Base-by-base conservation (phyloP, 2,888 invertebrate species). In the Fragum fragum region DNA sequence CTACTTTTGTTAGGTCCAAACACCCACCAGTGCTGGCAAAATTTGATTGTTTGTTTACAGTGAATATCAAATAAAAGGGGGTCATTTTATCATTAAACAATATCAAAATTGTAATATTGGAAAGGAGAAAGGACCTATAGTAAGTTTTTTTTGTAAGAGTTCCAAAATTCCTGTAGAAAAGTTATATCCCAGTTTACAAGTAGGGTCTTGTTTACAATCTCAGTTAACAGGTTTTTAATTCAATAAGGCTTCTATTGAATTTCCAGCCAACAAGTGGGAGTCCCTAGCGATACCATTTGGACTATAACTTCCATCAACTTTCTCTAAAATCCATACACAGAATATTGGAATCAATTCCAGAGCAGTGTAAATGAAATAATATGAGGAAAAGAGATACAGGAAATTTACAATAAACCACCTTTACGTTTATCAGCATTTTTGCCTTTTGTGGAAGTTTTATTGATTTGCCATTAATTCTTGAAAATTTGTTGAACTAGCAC, bases 401-500 rank as follows among this genome's bases (percentile, higher is more conserved):
- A n/a, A 66, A 9, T 42, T 5, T 5, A 42, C 66, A 36, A 23
- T 23, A 16, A 32, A 5, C 36, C 66, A 66, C 66, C 66, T 66
- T 66, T 42, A 66, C 66, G 23, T 66, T 66, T 70, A 70, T 70
- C 70, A 70, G 70, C 70, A 52, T 76, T 73, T 81, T 70, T 61
- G 53, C 68, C 66, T 59, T 76, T 81, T 74, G 71, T 77, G 76
- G 76, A 72, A 69, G 68, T 61, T 70, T 57, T 66, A 76, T 81
- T 77, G 80, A 80, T 80, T 80, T 80, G 55, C 68, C 80, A 73
- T 80, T 69, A 76, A 76, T 73, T 61, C 69, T 55, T 59, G 52
- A 77, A 80, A 59, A 55, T 39, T 61, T 80, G 80, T 80, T 76
- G 80, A 71, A 76, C 76, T 57, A 76, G 75, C 75, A 76, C 80